Base-by-base conservation (phyloP, 2,888 invertebrate species). In the Kuschelorhynchus macadamiae region DNA sequence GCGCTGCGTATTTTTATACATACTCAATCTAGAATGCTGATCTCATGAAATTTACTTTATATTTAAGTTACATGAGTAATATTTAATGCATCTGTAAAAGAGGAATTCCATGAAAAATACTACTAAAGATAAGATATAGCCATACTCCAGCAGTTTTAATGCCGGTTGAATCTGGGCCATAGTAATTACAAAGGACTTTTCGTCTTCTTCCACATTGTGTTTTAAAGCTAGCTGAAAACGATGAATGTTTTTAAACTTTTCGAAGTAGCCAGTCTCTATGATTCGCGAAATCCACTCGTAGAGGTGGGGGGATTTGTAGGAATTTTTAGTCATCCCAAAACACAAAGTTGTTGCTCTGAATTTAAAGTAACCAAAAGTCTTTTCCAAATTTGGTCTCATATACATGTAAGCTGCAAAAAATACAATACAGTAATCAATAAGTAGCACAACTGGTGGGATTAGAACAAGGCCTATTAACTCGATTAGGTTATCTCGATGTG, bases 191-290 rank as follows among this genome's bases (percentile, higher is more conserved):
- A n/a, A 36, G 2, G 3, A 8, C 12, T 36, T 3, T 9, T 9
- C 12, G 9, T 36, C 36, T 3, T n/a, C 36, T 3, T 36, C 12
- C 9, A 36, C 11, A 11, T 12, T 36, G 11, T 9, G 11, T 12
- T 12, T 39, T 25, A 49, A 49, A 8, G 25, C 25, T 17, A 49
- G 14, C 2, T 49, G 9, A 25, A n/a, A n/a, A 21, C 8, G 3
- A 25, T 49, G 49, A 14, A 49, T n/a, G 11, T 49, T 12, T 49
- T 25, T 25, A 20, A 20, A 49, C 3, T 49, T 49, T 0, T n/a
- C 12, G 1, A 21, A 21, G 17, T 21, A 25, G 1, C 49, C 49
- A 21, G 25, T 8, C 3, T 49, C 49, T 18, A 49, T 8, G 3
- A 49, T 16, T 25, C 18, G 20, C 11, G 8, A 9, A 7, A 49